A percentile compares a stretch with the other conserved stretches of the same genome.
Conservation (phyloP, 2,113 vertebrate genomes). For the Stigmatopora nigra region DNA sequence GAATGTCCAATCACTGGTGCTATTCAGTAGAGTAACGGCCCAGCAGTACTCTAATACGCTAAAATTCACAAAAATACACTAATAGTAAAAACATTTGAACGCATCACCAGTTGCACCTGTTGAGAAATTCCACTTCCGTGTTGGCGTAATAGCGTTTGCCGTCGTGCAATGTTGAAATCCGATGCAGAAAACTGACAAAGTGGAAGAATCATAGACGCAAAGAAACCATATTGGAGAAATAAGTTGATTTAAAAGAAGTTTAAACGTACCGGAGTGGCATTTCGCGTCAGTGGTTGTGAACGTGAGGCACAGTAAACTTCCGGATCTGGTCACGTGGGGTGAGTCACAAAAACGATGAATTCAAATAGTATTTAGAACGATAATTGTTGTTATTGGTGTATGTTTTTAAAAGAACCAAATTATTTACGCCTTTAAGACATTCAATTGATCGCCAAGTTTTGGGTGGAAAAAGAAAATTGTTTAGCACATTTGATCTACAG, state of each 20-base stretch:
- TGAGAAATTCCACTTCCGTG: slow-evolving; percentile 43
- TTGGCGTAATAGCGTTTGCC: not conserved
- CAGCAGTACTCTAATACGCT: no score
- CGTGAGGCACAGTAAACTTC: slow-evolving; percentile 24
- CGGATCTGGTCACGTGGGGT: slow-evolving; percentile 52
- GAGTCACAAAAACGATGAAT: not conserved
- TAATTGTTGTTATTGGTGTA: no score
- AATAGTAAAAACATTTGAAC: not conserved
- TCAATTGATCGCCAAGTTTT: no score
- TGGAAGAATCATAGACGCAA: not conserved
- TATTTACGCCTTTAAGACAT: no score
- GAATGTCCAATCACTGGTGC: no score
- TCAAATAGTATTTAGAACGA: not conserved
- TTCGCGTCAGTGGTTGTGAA: not conserved
- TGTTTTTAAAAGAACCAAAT: no score
- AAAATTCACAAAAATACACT: no score
- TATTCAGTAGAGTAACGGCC: not conserved
- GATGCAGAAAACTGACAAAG: not conserved
- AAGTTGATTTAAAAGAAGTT: not conserved
- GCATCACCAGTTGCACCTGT: slow-evolving; percentile 44
- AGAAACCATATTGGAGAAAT: not conserved
- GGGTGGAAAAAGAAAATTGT: no score
- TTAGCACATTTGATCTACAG: no score
- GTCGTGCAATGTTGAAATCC: not conserved
- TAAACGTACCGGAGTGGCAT: not conserved